Conservation (phyloP, 2,113 vertebrate species). For the Oncorhynchus mykiss region DNA sequence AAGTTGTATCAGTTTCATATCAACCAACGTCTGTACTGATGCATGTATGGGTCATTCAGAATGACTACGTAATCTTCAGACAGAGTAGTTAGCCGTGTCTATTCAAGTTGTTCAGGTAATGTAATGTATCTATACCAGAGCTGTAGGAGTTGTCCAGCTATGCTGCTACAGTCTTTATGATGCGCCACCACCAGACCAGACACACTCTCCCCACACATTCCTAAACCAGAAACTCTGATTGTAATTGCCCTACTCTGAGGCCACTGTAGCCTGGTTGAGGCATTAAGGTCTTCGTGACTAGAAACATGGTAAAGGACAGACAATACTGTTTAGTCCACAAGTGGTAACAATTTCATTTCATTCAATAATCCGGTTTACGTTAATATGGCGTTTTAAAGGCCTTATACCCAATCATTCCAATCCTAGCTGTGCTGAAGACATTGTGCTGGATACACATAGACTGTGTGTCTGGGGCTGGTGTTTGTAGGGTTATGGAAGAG, state of each 20-base stretch:
- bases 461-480: neutral
- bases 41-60: no score
- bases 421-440: neutral
- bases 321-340: neutral
- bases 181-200: no score
- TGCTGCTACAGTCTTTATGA: no score
- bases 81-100: no score
- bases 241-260: slow-evolving; percentile 21
- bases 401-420: neutral
- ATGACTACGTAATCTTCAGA: no score
- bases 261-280: neutral
- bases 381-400: slow-evolving; percentile 8
- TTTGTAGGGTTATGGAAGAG: slow-evolving; percentile 5
- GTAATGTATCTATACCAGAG: no score
- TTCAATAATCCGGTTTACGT: neutral
- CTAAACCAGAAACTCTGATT: slow-evolving; percentile 36
- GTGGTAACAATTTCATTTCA: slow-evolving; percentile 49
- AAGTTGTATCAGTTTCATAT: no score
- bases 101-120: no score
- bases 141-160: no score
- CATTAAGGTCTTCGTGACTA: neutral
- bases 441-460: neutral
- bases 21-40: no score
- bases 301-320: neutral
- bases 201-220: neutral